Percentiles rank a stretch among this genome's conserved stretches.
Conservation (phyloP, 2,797 vertebrate species). For the Tokudaia muenninki region DNA sequence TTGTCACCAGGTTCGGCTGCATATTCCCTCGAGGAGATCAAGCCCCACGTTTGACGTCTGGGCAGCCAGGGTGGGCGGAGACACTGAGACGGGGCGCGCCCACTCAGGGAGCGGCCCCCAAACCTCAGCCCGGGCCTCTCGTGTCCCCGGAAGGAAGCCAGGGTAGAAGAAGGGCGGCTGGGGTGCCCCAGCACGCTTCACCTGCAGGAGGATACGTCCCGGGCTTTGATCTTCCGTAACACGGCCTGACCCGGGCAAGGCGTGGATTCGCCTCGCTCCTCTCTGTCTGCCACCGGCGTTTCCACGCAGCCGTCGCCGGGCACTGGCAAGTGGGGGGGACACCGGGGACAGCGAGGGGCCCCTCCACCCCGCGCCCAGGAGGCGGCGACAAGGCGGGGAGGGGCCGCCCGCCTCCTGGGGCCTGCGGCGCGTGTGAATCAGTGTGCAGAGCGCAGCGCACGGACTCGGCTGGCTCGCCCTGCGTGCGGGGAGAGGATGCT, state of each 20-base stretch:
- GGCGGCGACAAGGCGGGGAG: slow-evolving; percentile 71
- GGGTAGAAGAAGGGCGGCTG: not conserved
- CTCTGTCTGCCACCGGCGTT: not conserved
- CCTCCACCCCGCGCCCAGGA: not conserved
- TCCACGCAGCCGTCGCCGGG: not conserved
- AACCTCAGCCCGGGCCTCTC: slow-evolving; percentile 17
- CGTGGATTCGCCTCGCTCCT: not conserved
- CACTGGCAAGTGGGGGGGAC: not conserved
- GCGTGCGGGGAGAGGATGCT: slow-evolving; percentile 76
- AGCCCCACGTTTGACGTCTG: not conserved
- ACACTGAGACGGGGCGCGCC: not conserved
- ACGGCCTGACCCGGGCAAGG: not conserved
- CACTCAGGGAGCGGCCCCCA: not conserved
- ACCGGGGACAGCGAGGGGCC: not conserved
- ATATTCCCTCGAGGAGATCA: not conserved
- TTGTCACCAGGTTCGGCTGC: not conserved
- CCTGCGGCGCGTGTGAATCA: slow-evolving; percentile 74
- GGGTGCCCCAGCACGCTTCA: slow-evolving; percentile 50
- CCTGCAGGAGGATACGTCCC: slow-evolving; percentile 51
- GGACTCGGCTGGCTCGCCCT: slow-evolving; percentile 53
- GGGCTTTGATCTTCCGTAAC: not conserved
- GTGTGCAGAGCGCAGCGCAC: slow-evolving; percentile 56
- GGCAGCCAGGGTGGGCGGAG: slow-evolving; percentile 51
- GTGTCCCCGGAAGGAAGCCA: slow-evolving; percentile 60
- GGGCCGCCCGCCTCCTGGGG: slow-evolving; percentile 74